Percentiles rank a stretch among this genome's conserved stretches.
Conservation (phyloP, 35 echinoderm and acorn worm genomes). For the Apostichopus parvimensis region DNA sequence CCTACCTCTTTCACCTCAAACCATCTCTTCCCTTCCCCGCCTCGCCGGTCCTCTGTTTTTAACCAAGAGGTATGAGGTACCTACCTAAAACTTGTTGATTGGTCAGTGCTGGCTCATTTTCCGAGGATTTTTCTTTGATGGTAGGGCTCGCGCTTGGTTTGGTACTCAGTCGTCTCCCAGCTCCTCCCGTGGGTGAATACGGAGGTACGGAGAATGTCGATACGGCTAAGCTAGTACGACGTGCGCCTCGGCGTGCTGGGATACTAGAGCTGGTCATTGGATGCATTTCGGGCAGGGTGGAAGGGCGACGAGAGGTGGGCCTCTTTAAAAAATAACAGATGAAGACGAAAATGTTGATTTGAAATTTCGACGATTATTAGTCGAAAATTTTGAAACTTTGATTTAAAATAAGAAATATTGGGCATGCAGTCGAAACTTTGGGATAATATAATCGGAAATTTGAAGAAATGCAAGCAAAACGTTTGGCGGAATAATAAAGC, state of each 20-base stretch:
- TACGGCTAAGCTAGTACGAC: background rate
- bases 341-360: background rate
- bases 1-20: too few relatives aligned
- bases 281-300: background rate
- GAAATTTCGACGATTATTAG: too few relatives aligned
- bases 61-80: background rate
- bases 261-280: background rate
- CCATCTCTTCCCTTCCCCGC: too few relatives aligned
- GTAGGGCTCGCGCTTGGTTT: constrained; percentile 1
- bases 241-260: background rate
- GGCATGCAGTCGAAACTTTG: too few relatives aligned
- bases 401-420: too few relatives aligned
- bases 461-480: too few relatives aligned
- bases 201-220: background rate
- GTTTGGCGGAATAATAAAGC: too few relatives aligned
- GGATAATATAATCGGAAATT: too few relatives aligned
- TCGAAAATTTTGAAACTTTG: too few relatives aligned
- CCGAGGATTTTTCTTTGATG: background rate
- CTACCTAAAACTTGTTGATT: background rate
- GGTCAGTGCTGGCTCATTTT: background rate
- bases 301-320: background rate
- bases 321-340: background rate
- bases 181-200: background rate
- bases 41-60: background rate
- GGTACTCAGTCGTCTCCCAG: background rate